Evolutionary conservation across 2,113 vertebrate species (phyloP).

Genomic region (Petrocephalus zakoni): DNA sequence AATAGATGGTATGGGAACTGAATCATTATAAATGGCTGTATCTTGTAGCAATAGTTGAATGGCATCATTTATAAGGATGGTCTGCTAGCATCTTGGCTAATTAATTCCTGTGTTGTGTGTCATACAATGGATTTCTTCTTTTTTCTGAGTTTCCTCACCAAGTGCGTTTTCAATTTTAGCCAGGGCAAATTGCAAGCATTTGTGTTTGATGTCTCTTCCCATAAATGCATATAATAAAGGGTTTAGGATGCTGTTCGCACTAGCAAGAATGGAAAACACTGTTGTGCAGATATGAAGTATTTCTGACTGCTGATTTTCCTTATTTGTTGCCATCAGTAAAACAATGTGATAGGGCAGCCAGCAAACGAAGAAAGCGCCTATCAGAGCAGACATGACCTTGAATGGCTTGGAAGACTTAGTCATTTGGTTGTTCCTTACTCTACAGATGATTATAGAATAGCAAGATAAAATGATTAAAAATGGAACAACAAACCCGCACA

Average conservation of each 20-base stretch:
- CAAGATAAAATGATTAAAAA: slow-evolving; percentile 68
- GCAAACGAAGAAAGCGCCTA: slow-evolving; percentile 72
- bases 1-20: neutral
- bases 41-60: neutral
- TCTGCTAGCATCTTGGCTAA: neutral
- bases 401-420: slow-evolving; percentile 69
- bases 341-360: slow-evolving; percentile 78
- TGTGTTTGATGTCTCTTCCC: slow-evolving; percentile 83
- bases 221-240: slow-evolving; percentile 89
- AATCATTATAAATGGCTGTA: neutral
- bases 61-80: neutral
- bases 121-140: slow-evolving; percentile 20
- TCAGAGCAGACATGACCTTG: slow-evolving; percentile 74
- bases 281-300: neutral
- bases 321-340: slow-evolving; percentile 63
- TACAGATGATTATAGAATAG: slow-evolving; percentile 65
- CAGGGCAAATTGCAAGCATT: slow-evolving; percentile 49
- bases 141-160: slow-evolving; percentile 55
- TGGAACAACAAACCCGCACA: slow-evolving; percentile 67
- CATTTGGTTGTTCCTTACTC: slow-evolving; percentile 60
- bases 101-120: neutral
- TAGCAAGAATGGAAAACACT: slow-evolving; percentile 41
- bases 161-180: slow-evolving; percentile 66
- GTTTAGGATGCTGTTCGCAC: slow-evolving; percentile 77
- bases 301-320: neutral